Conservation (phyloP, 2,888 invertebrate species). For the Agrochola lychnidis region DNA sequence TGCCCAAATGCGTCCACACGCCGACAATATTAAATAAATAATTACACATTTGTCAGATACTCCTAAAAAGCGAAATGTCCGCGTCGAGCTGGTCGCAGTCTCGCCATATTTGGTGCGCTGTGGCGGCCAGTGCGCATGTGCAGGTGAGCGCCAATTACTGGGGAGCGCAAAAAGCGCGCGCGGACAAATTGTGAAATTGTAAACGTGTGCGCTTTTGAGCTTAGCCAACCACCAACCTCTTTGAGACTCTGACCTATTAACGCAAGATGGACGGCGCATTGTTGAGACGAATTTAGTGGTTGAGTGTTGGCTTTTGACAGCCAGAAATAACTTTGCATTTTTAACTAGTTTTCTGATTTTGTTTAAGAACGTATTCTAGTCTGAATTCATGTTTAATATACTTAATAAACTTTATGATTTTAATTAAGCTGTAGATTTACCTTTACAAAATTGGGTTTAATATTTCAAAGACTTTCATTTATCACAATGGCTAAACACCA, state of each 20-base stretch:
- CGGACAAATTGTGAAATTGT: slow-evolving; percentile 90
- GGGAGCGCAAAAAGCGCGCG: slow-evolving; percentile 85
- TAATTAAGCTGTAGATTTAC: background rate
- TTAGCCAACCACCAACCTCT: slow-evolving; percentile 68
- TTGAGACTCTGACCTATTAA: slow-evolving; percentile 66
- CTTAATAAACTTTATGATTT: background rate
- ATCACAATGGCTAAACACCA: background rate
- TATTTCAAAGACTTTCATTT: background rate
- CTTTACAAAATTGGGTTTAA: background rate
- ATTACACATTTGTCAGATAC: slow-evolving; percentile 91
- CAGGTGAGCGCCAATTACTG: slow-evolving; percentile 89
- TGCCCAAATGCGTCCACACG: slow-evolving; percentile 84
- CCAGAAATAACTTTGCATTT: slow-evolving; percentile 20
- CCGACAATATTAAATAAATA: slow-evolving; percentile 89
- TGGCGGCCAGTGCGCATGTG: slow-evolving; percentile 76
- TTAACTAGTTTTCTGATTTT: background rate
- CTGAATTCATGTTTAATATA: background rate
- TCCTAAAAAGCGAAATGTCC: slow-evolving; percentile 87
- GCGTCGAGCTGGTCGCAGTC: slow-evolving; percentile 72
- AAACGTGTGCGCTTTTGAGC: slow-evolving; percentile 70
- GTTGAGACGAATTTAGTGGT: slow-evolving; percentile 39
- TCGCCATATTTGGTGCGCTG: slow-evolving; percentile 84
- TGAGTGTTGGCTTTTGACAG: slow-evolving; percentile 15
- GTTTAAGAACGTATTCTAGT: background rate
- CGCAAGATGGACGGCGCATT: slow-evolving; percentile 60